Conservation (phyloP, 2,113 vertebrate genomes). For the Pomatostomus ruficeps region DNA sequence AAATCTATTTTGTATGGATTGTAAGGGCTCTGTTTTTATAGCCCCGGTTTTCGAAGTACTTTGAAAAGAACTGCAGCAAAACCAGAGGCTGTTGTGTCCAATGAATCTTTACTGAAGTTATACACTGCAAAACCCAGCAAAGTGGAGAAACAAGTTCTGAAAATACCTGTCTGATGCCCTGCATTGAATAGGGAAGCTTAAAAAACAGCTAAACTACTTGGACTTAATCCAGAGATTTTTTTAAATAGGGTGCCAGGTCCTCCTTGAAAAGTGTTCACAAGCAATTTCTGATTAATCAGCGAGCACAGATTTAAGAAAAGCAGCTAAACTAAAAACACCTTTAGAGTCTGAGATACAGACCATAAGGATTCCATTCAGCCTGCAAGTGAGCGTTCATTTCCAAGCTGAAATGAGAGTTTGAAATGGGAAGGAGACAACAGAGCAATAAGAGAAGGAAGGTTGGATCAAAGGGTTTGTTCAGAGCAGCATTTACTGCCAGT, state of each 20-base stretch:
- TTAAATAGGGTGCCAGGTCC: neutral
- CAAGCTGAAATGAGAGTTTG: neutral
- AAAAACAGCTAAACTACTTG: constrained; percentile 12
- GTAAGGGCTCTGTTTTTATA: neutral
- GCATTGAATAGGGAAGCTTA: neutral
- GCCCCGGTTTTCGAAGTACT: neutral
- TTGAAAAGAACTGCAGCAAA: neutral
- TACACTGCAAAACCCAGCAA: neutral
- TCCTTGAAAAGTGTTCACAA: neutral
- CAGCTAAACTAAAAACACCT: constrained; percentile 17
- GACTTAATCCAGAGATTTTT: neutral
- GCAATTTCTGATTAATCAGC: constrained; percentile 5
- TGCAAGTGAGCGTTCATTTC: neutral
- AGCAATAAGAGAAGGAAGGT: neutral
- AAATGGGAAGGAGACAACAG: neutral
- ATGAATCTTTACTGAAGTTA: neutral
- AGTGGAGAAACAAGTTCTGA: constrained; percentile 33
- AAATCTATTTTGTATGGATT: neutral
- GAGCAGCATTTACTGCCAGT: neutral
- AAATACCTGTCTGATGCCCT: constrained; percentile 4
- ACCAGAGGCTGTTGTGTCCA: neutral
- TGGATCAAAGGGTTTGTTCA: constrained; percentile 35
- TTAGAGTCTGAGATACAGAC: neutral
- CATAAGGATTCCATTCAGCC: constrained; percentile 41
- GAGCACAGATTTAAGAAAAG: neutral